Conservation (phyloP, 2,888 invertebrate species). For the Eudemis profundana region DNA sequence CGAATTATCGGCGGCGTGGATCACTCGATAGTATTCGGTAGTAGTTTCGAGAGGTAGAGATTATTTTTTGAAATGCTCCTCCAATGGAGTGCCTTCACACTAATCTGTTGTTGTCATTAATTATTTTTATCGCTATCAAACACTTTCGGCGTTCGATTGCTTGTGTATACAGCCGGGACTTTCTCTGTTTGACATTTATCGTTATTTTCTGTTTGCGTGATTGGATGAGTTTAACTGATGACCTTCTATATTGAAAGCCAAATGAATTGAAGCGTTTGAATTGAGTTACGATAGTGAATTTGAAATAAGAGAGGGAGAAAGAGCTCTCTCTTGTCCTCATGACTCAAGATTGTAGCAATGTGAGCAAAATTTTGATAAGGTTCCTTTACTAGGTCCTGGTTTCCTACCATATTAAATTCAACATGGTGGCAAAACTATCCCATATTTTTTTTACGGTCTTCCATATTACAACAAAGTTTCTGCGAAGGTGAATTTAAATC, state of each 20-base stretch:
- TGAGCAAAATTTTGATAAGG: too few species aligned
- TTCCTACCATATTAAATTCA: too few species aligned
- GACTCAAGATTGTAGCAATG: too few species aligned
- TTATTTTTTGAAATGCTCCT: constrained; percentile 84
- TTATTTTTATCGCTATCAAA: constrained; percentile 84
- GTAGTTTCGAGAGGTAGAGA: constrained; percentile 79
- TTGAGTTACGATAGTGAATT: too few species aligned
- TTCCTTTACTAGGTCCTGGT: too few species aligned
- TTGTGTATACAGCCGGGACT: constrained; percentile 58
- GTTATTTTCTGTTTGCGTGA: not conserved
- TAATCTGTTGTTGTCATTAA: constrained; percentile 83
- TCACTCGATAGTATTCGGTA: constrained; percentile 81
- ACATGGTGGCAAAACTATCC: not conserved
- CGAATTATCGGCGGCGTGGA: constrained; percentile 55
- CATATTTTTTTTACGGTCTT: not conserved
- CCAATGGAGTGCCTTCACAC: constrained; percentile 79
- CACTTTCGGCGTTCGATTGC: constrained; percentile 77
- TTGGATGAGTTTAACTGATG: too few species aligned
- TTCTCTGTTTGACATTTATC: constrained; percentile 55
- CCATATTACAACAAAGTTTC: not conserved
- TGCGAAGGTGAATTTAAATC: constrained; percentile 26
- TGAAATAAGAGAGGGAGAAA: too few species aligned
- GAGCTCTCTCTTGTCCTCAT: too few species aligned
- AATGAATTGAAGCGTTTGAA: too few species aligned
- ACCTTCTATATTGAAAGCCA: too few species aligned